Percentiles rank a stretch among this genome's conserved stretches.
These are phyloP conservation scores for Andrena camellia DNA, from an alignment of 2,888 invertebrate species.

Conservation along the genomic window DNA sequence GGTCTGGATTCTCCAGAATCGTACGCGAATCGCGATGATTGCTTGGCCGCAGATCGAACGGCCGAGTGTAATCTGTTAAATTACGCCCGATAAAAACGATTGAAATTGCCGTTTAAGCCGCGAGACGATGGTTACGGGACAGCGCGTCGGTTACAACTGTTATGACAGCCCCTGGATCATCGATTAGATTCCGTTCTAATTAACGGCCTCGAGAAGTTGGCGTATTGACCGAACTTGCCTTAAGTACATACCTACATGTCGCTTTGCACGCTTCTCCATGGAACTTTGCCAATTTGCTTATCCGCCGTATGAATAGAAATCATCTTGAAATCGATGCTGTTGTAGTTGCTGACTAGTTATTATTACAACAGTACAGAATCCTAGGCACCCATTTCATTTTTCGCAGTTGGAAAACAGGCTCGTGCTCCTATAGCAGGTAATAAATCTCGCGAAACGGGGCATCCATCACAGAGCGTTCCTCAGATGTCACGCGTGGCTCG, in stretches of 20 bases:
- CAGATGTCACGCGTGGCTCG: background rate
- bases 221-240: conserved; percentile 43
- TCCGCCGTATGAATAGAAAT: conserved; percentile 11
- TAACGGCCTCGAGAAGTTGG: conserved; percentile 47
- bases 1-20: conserved; percentile 18
- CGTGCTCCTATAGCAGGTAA: no score
- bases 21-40: conserved; percentile 28
- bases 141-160: conserved; percentile 30
- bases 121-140: conserved; percentile 37
- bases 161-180: conserved; percentile 44
- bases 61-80: conserved; percentile 46
- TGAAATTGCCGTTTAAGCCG: conserved; percentile 45
- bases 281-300: conserved; percentile 41
- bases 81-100: conserved; percentile 53
- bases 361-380: no score
- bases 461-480: background rate
- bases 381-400: no score
- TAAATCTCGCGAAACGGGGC: background rate
- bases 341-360: conserved; percentile 21
- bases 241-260: conserved; percentile 11
- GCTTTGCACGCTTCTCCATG: conserved; percentile 23
- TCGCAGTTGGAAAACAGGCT: no score
- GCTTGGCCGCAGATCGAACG: conserved; percentile 12
- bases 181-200: conserved; percentile 55
- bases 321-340: background rate